Conservation (phyloP, 2,888 invertebrate species). For the Pheosia gnoma region DNA sequence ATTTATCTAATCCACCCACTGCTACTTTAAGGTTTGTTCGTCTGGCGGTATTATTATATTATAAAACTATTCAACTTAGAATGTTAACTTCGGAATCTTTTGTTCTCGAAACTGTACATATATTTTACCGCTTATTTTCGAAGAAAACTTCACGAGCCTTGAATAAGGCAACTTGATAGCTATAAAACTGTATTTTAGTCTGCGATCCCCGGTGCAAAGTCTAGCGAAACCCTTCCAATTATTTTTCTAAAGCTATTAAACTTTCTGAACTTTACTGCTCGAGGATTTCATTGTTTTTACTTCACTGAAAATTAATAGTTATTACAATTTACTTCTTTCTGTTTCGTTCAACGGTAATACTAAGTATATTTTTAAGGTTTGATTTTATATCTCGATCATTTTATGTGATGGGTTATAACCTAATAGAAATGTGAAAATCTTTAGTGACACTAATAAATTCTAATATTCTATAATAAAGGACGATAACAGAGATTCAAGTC, state of each 20-base stretch:
- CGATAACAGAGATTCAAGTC: too few relatives aligned
- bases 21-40: too few relatives aligned
- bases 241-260: slow-evolving; percentile 10
- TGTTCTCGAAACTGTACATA: neutral
- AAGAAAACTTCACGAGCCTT: slow-evolving; percentile 8
- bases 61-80: too few relatives aligned
- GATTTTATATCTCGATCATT: neutral
- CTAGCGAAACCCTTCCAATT: slow-evolving; percentile 7
- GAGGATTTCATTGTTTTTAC: slow-evolving; percentile 2
- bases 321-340: slow-evolving; percentile 1
- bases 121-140: neutral
- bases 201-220: slow-evolving; percentile 1
- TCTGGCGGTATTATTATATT: too few relatives aligned
- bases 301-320: slow-evolving; percentile 3
- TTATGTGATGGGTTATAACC: too few relatives aligned
- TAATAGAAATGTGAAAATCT: too few relatives aligned
- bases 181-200: slow-evolving; percentile 10
- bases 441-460: too few relatives aligned
- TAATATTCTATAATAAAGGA: too few relatives aligned
- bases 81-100: neutral
- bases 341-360: neutral
- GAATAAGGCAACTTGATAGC: slow-evolving; percentile 19
- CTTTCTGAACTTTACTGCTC: slow-evolving; percentile 2
- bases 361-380: neutral
- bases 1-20: too few relatives aligned